Evolutionary conservation across 2,797 vertebrate species (phyloP), one percentile per base, ranked within the genome.

Genomic region (Coilia nasus): DNA sequence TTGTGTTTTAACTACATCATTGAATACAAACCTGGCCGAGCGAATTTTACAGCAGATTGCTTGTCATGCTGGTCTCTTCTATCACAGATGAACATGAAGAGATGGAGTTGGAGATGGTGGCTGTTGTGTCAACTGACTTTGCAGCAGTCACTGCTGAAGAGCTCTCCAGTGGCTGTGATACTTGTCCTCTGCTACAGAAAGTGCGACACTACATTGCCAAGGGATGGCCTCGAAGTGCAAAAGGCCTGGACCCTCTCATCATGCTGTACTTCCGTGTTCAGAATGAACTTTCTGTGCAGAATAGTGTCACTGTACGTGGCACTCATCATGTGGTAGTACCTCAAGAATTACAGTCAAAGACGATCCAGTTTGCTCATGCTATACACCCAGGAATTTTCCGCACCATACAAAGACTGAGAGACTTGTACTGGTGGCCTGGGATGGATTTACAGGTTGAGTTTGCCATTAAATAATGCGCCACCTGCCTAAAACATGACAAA

Each of bases 321-420:
- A 84, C 67, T n/a, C 83, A 84, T 7, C 2, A 12, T 75, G 50
- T 84, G 17, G 41, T 84, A 11, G 57, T 85, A 23, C 56, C 10
- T 1, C 31, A 82, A 85, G 46, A 0, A 0, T 6, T 82, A 12
- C 84, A 82, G 14, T 31, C 44, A 35, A 56, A 82, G 44, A 10
- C 81, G 14, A 85, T 44, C 7, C 83, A 84, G 14, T 5, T 81
- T 28, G 31, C 6, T 0, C 84, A 81, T 6, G 57, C 23, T 21
- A 81, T 21, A 10, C 44, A 81, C 35, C 82, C 62, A 67, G 75
- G 85, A 12, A 86, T 54, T 0, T 57, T 86, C 17, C 2, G 2
- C 9, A 83, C 59, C 31, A 86, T 81, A 19, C 85, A 86, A 17
- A 83, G 81, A n/a, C 35, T 80, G n/a, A 64, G 82, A n/a, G 85